Percentiles rank a stretch among this genome's conserved stretches.
phyloP scores from a whole-genome alignment of 2,888 invertebrate genomes.

The Pachymerium ferrugineum region DNA sequence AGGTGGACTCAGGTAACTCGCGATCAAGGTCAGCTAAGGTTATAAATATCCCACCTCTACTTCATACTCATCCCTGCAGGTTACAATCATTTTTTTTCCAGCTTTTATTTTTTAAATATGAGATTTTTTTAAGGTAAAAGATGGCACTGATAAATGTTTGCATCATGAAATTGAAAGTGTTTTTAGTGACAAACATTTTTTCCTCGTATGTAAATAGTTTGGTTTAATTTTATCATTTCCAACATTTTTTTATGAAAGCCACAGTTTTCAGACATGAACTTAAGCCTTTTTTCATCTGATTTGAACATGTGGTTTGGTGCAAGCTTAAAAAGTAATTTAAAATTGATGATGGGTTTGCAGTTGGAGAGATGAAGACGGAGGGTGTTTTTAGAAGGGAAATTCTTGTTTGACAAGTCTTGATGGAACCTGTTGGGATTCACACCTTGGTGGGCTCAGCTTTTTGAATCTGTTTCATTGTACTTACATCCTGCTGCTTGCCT shows the following conservation, averaged over 20 bases:
- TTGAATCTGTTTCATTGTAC: background rate
- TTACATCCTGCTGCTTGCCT: background rate
- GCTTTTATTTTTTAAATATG: background rate
- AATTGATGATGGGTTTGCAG: conserved; percentile 8
- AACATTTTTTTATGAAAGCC: too few relatives aligned
- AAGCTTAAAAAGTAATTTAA: background rate
- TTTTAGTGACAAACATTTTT: too few relatives aligned
- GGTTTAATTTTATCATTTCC: too few relatives aligned
- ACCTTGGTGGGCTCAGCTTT: background rate
- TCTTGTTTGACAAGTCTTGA: conserved; percentile 13
- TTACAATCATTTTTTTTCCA: background rate
- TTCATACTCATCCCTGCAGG: background rate
- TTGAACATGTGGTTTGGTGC: background rate
- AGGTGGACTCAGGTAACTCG: background rate
- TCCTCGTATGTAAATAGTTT: too few relatives aligned
- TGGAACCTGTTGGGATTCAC: conserved; percentile 13
- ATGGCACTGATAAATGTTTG: too few relatives aligned
- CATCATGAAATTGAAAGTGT: background rate
- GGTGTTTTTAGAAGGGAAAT: background rate
- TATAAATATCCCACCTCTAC: conserved; percentile 3
- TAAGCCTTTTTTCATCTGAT: too few relatives aligned
- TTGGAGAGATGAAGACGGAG: background rate
- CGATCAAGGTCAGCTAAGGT: background rate
- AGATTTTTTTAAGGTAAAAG: too few relatives aligned
- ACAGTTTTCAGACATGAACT: too few relatives aligned